These are phyloP conservation scores for Chamaetylas fuelleborni DNA, from an alignment of 2,113 vertebrate genomes.

Conservation along the genomic window DNA sequence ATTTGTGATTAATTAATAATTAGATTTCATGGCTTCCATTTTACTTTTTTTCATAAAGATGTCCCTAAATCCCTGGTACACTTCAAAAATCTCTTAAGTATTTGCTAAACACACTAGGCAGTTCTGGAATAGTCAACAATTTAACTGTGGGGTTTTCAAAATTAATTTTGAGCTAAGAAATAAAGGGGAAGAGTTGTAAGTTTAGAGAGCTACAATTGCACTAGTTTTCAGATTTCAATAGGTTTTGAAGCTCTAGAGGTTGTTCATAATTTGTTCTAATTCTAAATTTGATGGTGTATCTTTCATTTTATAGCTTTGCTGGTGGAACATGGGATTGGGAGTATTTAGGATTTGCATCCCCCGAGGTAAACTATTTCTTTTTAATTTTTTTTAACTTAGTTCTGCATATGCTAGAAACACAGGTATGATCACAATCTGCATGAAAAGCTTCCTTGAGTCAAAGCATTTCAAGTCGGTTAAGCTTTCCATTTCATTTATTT, in stretches of 20 bases:
- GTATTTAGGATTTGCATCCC: constrained; percentile 97
- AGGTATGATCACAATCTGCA: constrained; percentile 51
- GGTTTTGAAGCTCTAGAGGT: background rate
- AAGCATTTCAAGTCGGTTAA: constrained; percentile 31
- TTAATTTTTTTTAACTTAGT: background rate
- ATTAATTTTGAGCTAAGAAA: background rate
- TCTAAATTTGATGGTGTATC: constrained; percentile 56
- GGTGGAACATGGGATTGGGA: constrained; percentile 99
- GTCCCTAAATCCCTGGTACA: background rate
- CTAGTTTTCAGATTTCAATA: background rate
- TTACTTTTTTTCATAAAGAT: background rate
- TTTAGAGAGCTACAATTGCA: background rate
- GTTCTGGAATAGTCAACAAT: background rate
- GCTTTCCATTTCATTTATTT: constrained; percentile 45
- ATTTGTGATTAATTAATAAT: background rate
- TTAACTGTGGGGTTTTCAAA: background rate
- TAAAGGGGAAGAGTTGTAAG: background rate
- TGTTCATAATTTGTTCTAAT: background rate
- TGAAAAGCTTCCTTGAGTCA: constrained; percentile 46
- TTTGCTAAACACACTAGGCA: background rate
- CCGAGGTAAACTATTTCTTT: constrained; percentile 86
- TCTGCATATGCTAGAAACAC: constrained; percentile 53
- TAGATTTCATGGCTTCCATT: background rate
- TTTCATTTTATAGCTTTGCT: constrained; percentile 87
- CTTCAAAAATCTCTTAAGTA: background rate